A percentile compares a stretch with the other conserved stretches of the same genome.
Evolutionary conservation across 2,113 vertebrate species (phyloP).

Genomic region (Crocuta crocuta): DNA sequence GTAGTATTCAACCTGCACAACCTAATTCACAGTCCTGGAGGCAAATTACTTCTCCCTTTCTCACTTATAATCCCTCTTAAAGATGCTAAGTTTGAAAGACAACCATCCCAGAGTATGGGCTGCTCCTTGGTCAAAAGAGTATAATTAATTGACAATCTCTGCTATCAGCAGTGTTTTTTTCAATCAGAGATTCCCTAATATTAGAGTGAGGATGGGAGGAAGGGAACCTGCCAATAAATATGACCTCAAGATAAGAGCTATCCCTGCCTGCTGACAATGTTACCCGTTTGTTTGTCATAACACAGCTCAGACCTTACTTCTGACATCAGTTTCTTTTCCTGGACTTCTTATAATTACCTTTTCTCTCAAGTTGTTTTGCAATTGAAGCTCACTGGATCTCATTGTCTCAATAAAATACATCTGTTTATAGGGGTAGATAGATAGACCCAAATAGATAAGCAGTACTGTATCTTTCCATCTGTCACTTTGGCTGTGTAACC

Average conservation of each 20-base stretch:
- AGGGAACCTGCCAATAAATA: not conserved
- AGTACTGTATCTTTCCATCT: not conserved
- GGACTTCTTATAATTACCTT: not conserved
- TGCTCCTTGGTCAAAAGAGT: not conserved
- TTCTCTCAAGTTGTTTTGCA: constrained; percentile 24
- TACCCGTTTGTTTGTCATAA: not conserved
- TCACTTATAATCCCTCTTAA: not conserved
- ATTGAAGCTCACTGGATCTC: not conserved
- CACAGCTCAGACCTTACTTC: not conserved
- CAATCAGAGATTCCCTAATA: not conserved
- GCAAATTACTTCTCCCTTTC: not conserved
- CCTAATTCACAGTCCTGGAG: not conserved
- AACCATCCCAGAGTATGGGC: not conserved
- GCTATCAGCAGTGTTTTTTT: not conserved
- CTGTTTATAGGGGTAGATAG: not conserved
- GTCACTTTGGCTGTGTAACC: not conserved
- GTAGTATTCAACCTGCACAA: not conserved
- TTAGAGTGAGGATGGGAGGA: not conserved
- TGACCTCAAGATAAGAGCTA: not conserved
- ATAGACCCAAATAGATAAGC: not conserved
- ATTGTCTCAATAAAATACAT: not conserved
- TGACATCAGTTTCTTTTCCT: not conserved
- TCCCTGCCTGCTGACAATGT: not conserved
- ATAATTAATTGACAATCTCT: not conserved
- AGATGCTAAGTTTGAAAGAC: not conserved